These are phyloP conservation scores for Napeogenes inachia DNA, from an alignment of 2,888 invertebrate species.

Conservation along the genomic window DNA sequence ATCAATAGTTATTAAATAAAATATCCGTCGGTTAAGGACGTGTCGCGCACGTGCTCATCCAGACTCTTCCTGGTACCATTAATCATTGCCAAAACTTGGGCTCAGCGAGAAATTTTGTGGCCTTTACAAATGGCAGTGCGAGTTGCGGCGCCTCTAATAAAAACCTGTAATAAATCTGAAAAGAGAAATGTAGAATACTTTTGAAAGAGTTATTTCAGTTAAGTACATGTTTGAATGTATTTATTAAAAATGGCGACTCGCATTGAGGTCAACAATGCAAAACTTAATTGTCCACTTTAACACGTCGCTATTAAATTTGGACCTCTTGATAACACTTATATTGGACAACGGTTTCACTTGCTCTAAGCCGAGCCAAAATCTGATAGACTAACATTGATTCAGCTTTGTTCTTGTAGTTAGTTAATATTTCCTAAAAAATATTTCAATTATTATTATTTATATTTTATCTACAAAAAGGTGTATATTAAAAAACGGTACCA, in stretches of 20 bases:
- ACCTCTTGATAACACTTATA: conserved; percentile 9
- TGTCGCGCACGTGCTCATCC: too few species aligned
- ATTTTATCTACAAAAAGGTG: too few species aligned
- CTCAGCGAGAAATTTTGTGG: conserved; percentile 18
- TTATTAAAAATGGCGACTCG: neutral
- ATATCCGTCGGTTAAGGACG: conserved; percentile 19
- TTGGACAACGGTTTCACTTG: neutral
- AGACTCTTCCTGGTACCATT: conserved; percentile 34
- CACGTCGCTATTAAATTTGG: conserved; percentile 12
- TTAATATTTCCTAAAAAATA: neutral
- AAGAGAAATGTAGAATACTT: neutral
- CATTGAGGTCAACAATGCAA: conserved; percentile 15
- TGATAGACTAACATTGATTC: neutral
- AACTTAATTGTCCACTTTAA: conserved; percentile 20
- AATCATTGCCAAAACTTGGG: conserved; percentile 49
- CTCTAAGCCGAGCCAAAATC: neutral
- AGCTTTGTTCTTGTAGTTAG: neutral
- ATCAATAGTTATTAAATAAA: conserved; percentile 12
- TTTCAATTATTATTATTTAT: too few species aligned
- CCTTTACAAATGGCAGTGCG: conserved; percentile 9
- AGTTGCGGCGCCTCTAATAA: conserved; percentile 1
- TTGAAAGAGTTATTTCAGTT: neutral
- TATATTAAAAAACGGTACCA: too few species aligned
- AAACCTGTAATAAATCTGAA: too few species aligned
- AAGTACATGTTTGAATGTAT: neutral